Percentiles rank a stretch among this genome's conserved stretches.
Evolutionary conservation across 2,888 invertebrate genomes (phyloP).

Genomic region (Drosophila diplacantha): DNA sequence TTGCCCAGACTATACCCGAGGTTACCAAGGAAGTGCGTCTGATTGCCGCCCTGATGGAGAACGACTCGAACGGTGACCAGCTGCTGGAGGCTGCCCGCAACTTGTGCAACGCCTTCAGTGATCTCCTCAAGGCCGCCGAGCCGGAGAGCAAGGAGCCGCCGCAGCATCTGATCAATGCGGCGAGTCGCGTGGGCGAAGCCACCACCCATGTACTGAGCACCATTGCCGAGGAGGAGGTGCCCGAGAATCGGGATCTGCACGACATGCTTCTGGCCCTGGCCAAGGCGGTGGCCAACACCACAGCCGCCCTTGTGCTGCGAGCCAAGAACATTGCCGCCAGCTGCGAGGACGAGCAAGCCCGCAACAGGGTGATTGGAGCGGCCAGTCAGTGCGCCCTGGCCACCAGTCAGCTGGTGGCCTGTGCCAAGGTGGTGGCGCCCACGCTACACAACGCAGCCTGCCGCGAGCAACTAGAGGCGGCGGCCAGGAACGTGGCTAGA

Average conservation of each 20-base stretch:
- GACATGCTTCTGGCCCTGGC: slow-evolving; percentile 95
- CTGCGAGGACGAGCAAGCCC: slow-evolving; percentile 82
- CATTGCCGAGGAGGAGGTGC: slow-evolving; percentile 95
- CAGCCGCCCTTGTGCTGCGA: slow-evolving; percentile 95
- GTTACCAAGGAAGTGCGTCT: slow-evolving; percentile 89
- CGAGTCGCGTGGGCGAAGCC: slow-evolving; percentile 97
- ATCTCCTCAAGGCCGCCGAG: slow-evolving; percentile 95
- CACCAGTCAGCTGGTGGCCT: slow-evolving; percentile 97
- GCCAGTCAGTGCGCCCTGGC: slow-evolving; percentile 98
- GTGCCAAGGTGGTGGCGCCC: slow-evolving; percentile 95
- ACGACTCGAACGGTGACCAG: slow-evolving; percentile 88
- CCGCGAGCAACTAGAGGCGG: slow-evolving; percentile 93
- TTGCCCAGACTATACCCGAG: slow-evolving; percentile 96
- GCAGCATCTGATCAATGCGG: slow-evolving; percentile 95
- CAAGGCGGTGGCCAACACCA: slow-evolving; percentile 98
- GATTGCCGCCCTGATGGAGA: slow-evolving; percentile 97
- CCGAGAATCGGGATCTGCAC: slow-evolving; percentile 88
- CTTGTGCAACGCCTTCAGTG: slow-evolving; percentile 95
- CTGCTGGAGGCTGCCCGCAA: slow-evolving; percentile 94
- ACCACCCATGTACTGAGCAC: slow-evolving; percentile 95
- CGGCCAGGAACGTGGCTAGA: slow-evolving; percentile 93
- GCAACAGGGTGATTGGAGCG: slow-evolving; percentile 88
- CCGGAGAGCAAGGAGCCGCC: slow-evolving; percentile 96
- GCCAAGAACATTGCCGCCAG: slow-evolving; percentile 97
- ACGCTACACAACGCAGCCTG: slow-evolving; percentile 89